Base-by-base conservation (phyloP, 2,888 invertebrate genomes). In the Trissoscelio sp. region DNA sequence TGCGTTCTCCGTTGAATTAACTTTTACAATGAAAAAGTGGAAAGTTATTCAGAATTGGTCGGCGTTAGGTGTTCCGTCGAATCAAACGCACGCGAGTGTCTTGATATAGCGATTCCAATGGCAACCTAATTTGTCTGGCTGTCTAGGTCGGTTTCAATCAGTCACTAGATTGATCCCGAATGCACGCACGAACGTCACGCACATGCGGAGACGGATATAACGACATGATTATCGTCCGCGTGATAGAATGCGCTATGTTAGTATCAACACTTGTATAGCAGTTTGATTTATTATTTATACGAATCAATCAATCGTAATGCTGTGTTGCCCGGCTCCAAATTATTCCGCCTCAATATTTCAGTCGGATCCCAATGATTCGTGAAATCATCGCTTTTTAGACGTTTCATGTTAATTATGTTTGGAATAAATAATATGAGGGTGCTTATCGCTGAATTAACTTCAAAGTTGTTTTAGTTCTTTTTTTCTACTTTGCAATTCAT, bases 151-250 rank as follows among this genome's bases (percentile, higher is more conserved):
- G 79, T 82, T 79, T 82, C 77, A 80, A 80, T 82, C 82, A 82
- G 72, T 75, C 79, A 67, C 66, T 69, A 75, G 79, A 82, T 79
- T 82, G 82, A 79, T 75, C 70, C 79, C 42, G 66, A 75, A 79
- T 60, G 66, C 75, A 79, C 75, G 82, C 82, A 79, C 79, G 82
- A 75, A 75, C 58, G 75, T 82, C 82, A 82, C 82, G 82, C 82
- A 74, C 78, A 79, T 66, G 74, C 79, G 64, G 78, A 69, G 66
- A 64, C 67, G 66, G 62, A 66, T 75, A 79, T 79, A 82, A 82
- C 66, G 82, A 75, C 75, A 72, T 70, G 79, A 74, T 82, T 82
- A 79, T 82, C 72, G 82, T 75, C 70, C 53, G 39, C 75, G 62
- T 75, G 70, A 79, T 73, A 72, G 79, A 79, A 79, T 53, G 74